Evolutionary conservation across 1,140 invertebrate genomes (phyloP).

Genomic region (Brachionus asplanchnoidis): DNA sequence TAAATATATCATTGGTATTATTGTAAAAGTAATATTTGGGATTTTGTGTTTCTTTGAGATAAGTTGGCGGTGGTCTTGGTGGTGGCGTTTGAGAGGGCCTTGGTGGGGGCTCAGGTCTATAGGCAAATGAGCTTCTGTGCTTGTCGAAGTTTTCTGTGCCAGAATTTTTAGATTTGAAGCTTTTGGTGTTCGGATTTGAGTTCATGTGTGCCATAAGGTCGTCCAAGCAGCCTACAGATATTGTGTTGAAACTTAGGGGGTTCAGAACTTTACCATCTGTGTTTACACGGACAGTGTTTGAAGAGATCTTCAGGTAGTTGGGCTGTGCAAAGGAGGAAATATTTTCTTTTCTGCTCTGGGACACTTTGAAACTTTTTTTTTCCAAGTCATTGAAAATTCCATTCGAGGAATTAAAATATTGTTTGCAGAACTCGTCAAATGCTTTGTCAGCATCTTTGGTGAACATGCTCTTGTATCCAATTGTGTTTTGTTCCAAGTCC

Average conservation of each 20-base stretch:
- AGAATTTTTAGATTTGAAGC: neutral
- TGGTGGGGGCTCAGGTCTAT: neutral
- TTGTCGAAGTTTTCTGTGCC: neutral
- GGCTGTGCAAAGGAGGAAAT: neutral
- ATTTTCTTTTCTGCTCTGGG: neutral
- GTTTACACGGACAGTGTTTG: neutral
- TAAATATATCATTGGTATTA: neutral
- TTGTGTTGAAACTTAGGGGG: neutral
- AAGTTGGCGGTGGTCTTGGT: slow-evolving; percentile 8
- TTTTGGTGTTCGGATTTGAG: neutral
- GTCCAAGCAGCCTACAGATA: neutral
- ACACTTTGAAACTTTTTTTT: neutral
- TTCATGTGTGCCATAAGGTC: neutral
- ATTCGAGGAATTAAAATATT: neutral
- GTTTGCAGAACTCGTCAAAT: slow-evolving; percentile 19
- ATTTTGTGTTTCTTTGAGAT: neutral
- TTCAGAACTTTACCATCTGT: neutral
- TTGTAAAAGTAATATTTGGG: slow-evolving; percentile 12
- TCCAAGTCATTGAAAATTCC: neutral
- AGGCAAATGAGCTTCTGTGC: neutral
- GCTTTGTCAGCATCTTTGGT: neutral
- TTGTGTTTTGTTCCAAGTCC: neutral
- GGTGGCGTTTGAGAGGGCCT: neutral
- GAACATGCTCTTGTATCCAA: neutral
- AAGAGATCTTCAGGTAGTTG: neutral